Evolutionary conservation across 1,140 invertebrate species (phyloP).

Genomic region (Meloidogyne floridensis): DNA sequence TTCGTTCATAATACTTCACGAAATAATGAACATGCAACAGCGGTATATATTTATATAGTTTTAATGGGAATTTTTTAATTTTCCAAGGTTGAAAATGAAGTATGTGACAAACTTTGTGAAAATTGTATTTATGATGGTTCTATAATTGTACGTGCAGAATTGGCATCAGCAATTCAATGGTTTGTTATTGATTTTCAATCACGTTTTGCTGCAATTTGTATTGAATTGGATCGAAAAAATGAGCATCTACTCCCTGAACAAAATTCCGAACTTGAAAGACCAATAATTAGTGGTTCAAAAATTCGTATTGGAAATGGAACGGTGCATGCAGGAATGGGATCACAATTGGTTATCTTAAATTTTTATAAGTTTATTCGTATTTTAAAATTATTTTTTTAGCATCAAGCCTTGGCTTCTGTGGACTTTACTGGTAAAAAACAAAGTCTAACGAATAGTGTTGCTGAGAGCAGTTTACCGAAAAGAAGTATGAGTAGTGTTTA

Average conservation of each 20-base stretch:
- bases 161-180: conserved; percentile 63
- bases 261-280: conserved; percentile 6
- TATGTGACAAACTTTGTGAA: conserved; percentile 58
- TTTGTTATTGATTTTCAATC: conserved; percentile 61
- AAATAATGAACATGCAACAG: conserved; percentile 54
- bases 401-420: too few species aligned
- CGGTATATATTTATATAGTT: conserved; percentile 26
- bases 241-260: not conserved
- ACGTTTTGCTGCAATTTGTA: conserved; percentile 50
- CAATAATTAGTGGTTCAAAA: conserved; percentile 6
- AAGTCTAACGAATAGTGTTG: too few species aligned
- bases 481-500: conserved; percentile 8
- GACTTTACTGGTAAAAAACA: too few species aligned
- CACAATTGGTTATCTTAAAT: not conserved
- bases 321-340: conserved; percentile 9
- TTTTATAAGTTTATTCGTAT: too few species aligned
- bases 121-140: conserved; percentile 63
- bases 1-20: conserved; percentile 57
- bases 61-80: conserved; percentile 7
- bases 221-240: conserved; percentile 48
- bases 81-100: conserved; percentile 60
- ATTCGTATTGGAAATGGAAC: conserved; percentile 20
- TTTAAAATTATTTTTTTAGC: too few species aligned
- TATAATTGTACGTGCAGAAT: conserved; percentile 57
- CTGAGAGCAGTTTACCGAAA: too few species aligned